Conservation (phyloP, 2,888 invertebrate genomes). For the Leucania comma region DNA sequence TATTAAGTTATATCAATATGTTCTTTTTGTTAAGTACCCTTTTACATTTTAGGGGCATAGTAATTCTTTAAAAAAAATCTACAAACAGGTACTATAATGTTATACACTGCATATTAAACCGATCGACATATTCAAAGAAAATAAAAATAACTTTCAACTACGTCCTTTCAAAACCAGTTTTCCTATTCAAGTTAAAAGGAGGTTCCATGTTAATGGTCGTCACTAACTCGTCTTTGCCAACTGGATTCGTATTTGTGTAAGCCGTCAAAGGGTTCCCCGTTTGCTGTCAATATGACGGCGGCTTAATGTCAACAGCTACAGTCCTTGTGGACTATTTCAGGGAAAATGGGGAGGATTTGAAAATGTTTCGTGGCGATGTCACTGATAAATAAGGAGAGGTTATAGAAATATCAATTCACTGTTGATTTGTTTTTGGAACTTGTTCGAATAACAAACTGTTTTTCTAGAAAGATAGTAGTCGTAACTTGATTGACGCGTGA, state of each 20-base stretch:
- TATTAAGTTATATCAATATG: too few relatives aligned
- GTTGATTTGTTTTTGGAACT: not conserved
- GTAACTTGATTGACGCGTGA: too few relatives aligned
- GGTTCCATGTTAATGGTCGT: not conserved
- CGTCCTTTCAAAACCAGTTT: not conserved
- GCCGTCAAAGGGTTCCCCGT: constrained; percentile 38
- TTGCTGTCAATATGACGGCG: constrained; percentile 18
- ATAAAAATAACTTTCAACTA: not conserved
- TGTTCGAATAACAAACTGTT: not conserved
- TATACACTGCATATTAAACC: not conserved
- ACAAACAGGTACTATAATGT: too few relatives aligned
- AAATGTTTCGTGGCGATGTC: not conserved
- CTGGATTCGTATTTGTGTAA: constrained; percentile 26
- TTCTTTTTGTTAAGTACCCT: too few relatives aligned
- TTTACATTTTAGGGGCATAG: too few relatives aligned
- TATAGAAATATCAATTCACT: not conserved
- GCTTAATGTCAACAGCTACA: constrained; percentile 13
- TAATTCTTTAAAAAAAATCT: too few relatives aligned
- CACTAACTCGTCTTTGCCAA: constrained; percentile 15
- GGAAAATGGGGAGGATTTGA: constrained; percentile 6
- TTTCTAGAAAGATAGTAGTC: not conserved
- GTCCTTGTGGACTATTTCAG: constrained; percentile 4
- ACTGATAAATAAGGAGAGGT: not conserved
- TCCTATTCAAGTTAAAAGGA: constrained; percentile 1
- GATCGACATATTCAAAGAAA: not conserved